Evolutionary conservation across 2,888 invertebrate species (phyloP), one percentile per base, ranked within the genome.

Genomic region (Tricholauxania praeusta): DNA sequence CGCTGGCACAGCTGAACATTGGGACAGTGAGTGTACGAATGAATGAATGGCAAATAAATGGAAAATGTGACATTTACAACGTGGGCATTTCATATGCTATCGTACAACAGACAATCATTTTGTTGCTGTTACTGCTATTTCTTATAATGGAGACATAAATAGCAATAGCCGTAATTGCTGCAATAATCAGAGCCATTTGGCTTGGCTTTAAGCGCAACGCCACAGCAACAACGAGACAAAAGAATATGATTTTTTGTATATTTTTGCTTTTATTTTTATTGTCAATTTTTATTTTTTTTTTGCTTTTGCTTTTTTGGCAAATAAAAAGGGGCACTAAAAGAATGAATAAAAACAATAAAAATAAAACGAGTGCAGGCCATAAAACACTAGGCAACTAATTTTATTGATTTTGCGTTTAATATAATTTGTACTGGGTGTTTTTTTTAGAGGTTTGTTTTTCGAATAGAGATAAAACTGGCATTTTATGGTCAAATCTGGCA

Each of bases 141-240:
- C 57, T 69, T 62, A 39, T 71, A 74, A 77, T 77, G 72, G 71
- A 72, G 73, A 57, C 73, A 73, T 77, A 76, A 77, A 76, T 75
- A 76, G 72, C 76, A 72, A 72, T 77, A 76, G 74, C 77, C 72
- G 76, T 76, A 76, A 77, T 76, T 76, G 77, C 72, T 69, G 66
- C 76, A 76, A 77, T 77, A 74, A 77, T 77, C 77, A 76, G 72
- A 73, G 65, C 63, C 73, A 77, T 77, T 76, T 74, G 73, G 68
- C 74, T 73, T 75, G 73, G 72, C 70, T 66, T 51, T 62, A 19
- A 63, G 48, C 63, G 39, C 17, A 8, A 63, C 57, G 19, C 15
- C 12, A 10, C 63, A 19, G 12, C n/a, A 8, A 17, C n/a, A 8
- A 17, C 48, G 15, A 17, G 39, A 62, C 14, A 17, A 14, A 62